phyloP scores from a whole-genome alignment of 2,888 invertebrate genomes.

The Tiphia femorata region DNA sequence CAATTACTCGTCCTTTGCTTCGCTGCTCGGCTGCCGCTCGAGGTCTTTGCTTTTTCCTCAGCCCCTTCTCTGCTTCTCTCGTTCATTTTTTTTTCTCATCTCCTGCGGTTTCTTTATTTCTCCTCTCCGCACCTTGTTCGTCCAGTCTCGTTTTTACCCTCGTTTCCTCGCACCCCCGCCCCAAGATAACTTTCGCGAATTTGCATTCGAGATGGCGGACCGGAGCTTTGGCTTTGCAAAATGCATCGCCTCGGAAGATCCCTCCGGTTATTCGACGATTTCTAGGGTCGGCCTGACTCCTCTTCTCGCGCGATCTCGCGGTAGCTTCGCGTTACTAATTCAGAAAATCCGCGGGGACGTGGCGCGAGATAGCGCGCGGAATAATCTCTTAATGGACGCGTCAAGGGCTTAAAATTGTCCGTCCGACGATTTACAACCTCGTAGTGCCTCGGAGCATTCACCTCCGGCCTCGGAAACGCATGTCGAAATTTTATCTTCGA shows the following conservation, averaged over 20 bases:
- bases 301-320: constrained; percentile 8
- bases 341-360: constrained; percentile 41
- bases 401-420: constrained; percentile 38
- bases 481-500: constrained; percentile 32
- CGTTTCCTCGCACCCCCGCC: background rate
- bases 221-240: background rate
- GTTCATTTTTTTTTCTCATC: background rate
- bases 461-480: constrained; percentile 15
- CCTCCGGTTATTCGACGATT: background rate
- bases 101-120: background rate
- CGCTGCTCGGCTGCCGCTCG: background rate
- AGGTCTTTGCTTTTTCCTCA: too few relatives aligned
- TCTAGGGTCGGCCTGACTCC: constrained; percentile 8
- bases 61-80: background rate
- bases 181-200: constrained; percentile 3
- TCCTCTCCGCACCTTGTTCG: too few relatives aligned
- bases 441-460: constrained; percentile 8
- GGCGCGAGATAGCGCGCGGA: constrained; percentile 27
- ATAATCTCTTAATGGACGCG: constrained; percentile 41
- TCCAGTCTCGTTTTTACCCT: too few relatives aligned
- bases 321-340: constrained; percentile 44
- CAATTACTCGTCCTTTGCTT: constrained; percentile 20
- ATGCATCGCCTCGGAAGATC: too few relatives aligned
- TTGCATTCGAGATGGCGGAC: constrained; percentile 3
- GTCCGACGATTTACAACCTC: constrained; percentile 31